Evolutionary conservation across 2,797 vertebrate species (phyloP).

Genomic region (Gorsachius magnificus): DNA sequence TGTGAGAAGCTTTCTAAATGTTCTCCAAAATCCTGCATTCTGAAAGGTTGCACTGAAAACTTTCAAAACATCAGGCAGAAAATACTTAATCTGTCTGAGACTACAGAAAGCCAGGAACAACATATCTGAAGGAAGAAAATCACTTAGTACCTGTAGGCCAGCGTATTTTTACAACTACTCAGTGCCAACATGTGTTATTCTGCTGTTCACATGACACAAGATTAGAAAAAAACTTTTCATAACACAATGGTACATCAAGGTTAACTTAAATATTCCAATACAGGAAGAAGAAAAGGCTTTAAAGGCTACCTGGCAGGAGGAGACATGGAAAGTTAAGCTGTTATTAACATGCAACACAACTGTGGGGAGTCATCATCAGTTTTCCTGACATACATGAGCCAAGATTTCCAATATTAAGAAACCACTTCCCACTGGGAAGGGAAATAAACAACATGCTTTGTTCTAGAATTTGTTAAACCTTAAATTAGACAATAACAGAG

Average conservation of each 20-base stretch:
- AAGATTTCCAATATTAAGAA: neutral
- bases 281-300: neutral
- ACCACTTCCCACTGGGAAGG: neutral
- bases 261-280: neutral
- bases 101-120: neutral
- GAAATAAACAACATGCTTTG: neutral
- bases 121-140: neutral
- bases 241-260: neutral
- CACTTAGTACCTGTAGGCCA: neutral
- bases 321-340: neutral
- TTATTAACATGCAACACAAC: neutral
- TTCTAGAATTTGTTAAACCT: neutral
- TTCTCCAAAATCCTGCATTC: neutral
- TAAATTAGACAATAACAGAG: neutral
- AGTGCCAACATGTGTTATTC: neutral
- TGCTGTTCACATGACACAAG: neutral
- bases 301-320: neutral
- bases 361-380: neutral
- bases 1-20: neutral
- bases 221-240: neutral
- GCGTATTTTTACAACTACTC: neutral
- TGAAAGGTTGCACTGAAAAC: neutral
- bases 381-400: neutral
- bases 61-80: neutral
- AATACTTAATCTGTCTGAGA: neutral